A percentile compares a stretch with the other conserved stretches of the same genome.
phyloP scores from a whole-genome alignment of 2,888 invertebrate species.

The Cheilosia scutellata region DNA sequence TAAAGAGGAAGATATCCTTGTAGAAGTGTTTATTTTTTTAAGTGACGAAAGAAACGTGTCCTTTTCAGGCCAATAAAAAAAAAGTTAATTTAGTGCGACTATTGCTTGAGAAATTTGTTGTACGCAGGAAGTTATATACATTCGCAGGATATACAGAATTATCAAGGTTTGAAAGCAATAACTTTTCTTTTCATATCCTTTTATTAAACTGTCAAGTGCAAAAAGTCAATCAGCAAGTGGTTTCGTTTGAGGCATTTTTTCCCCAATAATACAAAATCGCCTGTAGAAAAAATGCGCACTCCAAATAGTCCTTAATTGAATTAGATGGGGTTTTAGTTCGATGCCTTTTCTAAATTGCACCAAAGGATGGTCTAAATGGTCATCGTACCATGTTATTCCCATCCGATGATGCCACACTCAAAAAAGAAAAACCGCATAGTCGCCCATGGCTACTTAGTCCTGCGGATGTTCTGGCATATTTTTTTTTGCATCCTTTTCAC shows the following conservation, averaged over 20 bases:
- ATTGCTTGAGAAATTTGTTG: slow-evolving; percentile 28
- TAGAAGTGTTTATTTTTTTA: slow-evolving; percentile 27
- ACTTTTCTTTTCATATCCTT: too few relatives aligned
- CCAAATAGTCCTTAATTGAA: slow-evolving; percentile 63
- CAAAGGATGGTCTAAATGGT: slow-evolving; percentile 45
- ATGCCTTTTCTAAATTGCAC: slow-evolving; percentile 60
- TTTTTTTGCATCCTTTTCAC: slow-evolving; percentile 20
- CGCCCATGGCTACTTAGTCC: slow-evolving; percentile 62
- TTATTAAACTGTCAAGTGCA: slow-evolving; percentile 48
- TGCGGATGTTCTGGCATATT: slow-evolving; percentile 49
- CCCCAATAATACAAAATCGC: slow-evolving; percentile 5
- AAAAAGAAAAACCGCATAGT: slow-evolving; percentile 60
- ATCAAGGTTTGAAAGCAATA: slow-evolving; percentile 42
- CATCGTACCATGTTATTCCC: slow-evolving; percentile 42
- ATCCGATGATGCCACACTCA: slow-evolving; percentile 34
- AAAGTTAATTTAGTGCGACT: slow-evolving; percentile 63
- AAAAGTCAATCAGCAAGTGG: slow-evolving; percentile 54
- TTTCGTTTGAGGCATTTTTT: slow-evolving; percentile 2
- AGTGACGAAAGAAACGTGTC: slow-evolving; percentile 42
- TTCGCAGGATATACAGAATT: slow-evolving; percentile 14
- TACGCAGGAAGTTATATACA: slow-evolving; percentile 23
- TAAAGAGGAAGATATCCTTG: slow-evolving; percentile 42
- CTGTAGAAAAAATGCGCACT: slow-evolving; percentile 8
- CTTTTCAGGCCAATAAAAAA: slow-evolving; percentile 15
- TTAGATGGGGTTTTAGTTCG: slow-evolving; percentile 66